phyloP scores from a whole-genome alignment of 2,113 vertebrate species.

The Hyperopisus bebe region DNA sequence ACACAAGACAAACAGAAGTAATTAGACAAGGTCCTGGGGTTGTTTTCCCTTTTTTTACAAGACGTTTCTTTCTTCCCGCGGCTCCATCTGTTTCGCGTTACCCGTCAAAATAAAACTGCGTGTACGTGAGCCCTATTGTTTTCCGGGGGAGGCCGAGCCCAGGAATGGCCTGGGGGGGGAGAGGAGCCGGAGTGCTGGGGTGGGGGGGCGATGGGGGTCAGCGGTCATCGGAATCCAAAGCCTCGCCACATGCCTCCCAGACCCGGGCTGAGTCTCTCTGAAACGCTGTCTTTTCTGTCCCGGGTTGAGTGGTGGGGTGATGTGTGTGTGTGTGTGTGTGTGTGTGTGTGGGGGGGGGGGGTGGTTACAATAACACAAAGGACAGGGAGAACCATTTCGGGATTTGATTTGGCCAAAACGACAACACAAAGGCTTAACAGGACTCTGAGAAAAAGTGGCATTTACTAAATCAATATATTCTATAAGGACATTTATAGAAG shows the following conservation, averaged over 20 bases:
- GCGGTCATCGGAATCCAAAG: slow-evolving; percentile 42
- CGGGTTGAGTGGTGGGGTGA: slow-evolving; percentile 28
- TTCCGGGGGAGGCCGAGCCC: neutral
- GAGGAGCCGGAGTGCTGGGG: slow-evolving; percentile 35
- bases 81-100: slow-evolving; percentile 53
- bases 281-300: slow-evolving; percentile 41
- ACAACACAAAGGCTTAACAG: neutral
- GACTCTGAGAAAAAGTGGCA: neutral
- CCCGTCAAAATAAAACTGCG: slow-evolving; percentile 15
- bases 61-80: slow-evolving; percentile 34
- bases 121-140: neutral
- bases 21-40: slow-evolving; percentile 36
- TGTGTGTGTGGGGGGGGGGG: neutral
- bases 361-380: neutral
- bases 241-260: slow-evolving; percentile 50
- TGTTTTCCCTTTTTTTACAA: slow-evolving; percentile 53
- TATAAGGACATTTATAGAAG: neutral
- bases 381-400: neutral
- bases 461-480: neutral
- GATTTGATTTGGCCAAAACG: slow-evolving; percentile 40
- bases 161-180: slow-evolving; percentile 51
- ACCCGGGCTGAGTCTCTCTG: slow-evolving; percentile 58
- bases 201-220: neutral
- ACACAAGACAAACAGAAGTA: slow-evolving; percentile 21
- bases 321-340: neutral